These are phyloP conservation scores for Bubalus kerabau DNA, from an alignment of 2,113 vertebrate genomes.

Conservation along the genomic window DNA sequence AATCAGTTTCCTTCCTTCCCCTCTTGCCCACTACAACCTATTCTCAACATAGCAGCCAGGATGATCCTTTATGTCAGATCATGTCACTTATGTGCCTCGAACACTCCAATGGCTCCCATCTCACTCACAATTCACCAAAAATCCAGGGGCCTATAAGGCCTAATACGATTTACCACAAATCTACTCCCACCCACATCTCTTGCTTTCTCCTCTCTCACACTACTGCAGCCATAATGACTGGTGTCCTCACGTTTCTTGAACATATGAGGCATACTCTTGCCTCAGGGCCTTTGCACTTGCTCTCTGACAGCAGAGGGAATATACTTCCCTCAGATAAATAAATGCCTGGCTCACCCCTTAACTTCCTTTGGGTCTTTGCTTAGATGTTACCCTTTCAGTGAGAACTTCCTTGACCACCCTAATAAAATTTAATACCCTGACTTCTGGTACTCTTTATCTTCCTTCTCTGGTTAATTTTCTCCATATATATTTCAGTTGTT, in stretches of 20 bases:
- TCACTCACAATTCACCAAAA: not conserved
- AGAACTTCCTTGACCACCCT: not conserved
- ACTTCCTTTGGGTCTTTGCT: not conserved
- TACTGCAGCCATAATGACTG: not conserved
- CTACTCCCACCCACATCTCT: not conserved
- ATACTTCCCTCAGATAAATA: not conserved
- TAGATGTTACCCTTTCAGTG: not conserved
- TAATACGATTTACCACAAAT: not conserved
- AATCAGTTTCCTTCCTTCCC: not conserved
- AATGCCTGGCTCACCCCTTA: not conserved
- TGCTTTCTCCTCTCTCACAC: not conserved
- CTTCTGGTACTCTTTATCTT: not conserved
- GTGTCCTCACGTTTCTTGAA: not conserved
- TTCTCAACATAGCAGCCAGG: not conserved
- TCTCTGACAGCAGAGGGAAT: not conserved
- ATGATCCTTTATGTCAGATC: not conserved
- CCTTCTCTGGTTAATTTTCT: not conserved
- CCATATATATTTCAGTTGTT: not conserved
- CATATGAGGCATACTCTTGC: not conserved
- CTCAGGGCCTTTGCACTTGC: not conserved
- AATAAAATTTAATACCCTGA: not conserved
- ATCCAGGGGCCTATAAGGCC: not conserved
- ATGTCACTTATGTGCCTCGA: not conserved
- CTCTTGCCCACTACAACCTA: not conserved
- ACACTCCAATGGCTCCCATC: not conserved